These are phyloP conservation scores for Drosophila fungiperda DNA, from an alignment of 2,888 invertebrate species.

Conservation along the genomic window DNA sequence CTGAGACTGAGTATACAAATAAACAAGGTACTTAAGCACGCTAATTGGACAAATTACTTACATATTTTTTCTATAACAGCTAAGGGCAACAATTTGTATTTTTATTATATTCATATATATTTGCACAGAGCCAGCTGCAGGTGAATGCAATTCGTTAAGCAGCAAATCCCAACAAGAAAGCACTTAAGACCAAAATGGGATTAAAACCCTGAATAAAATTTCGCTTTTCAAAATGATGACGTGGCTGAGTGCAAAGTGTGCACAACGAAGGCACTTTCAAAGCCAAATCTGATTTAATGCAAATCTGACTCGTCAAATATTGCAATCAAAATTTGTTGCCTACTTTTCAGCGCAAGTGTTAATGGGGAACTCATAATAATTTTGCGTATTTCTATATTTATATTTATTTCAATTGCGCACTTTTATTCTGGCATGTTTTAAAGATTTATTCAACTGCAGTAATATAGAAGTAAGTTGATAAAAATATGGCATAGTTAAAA, in stretches of 20 bases:
- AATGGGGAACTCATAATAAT: neutral
- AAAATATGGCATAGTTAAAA: neutral
- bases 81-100: neutral
- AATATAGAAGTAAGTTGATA: neutral
- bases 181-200: neutral
- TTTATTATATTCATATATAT: neutral
- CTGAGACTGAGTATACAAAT: neutral
- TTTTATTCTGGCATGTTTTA: neutral
- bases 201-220: neutral
- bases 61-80: neutral
- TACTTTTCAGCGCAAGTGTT: conserved; percentile 22
- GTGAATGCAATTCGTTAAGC: neutral
- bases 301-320: neutral
- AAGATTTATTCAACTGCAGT: neutral
- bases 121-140: no score
- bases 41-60: neutral
- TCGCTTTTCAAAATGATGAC: neutral
- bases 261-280: conserved; percentile 5
- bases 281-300: neutral
- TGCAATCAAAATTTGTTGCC: conserved; percentile 16
- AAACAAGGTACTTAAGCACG: neutral
- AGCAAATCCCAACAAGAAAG: neutral
- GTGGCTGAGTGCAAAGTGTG: neutral
- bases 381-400: neutral
- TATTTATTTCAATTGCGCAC: neutral